Evolutionary conservation across 1,140 invertebrate species (phyloP).

Genomic region (Micrasema longulum): DNA sequence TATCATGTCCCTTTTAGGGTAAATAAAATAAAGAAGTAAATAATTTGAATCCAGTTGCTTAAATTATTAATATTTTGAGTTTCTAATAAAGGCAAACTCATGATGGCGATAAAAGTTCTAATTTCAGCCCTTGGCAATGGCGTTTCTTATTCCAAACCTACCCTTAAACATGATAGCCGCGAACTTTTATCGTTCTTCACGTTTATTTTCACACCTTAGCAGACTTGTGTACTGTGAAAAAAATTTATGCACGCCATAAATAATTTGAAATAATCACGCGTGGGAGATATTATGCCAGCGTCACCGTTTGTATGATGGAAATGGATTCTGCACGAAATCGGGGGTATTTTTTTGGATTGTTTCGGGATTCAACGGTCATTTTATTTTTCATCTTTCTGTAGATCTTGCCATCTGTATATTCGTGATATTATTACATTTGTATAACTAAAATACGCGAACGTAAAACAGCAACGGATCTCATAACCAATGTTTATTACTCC

Average conservation of each 20-base stretch:
- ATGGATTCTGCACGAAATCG: not conserved
- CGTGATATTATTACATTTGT: no score
- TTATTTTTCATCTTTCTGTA: no score
- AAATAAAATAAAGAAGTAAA: no score
- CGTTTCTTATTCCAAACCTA: constrained; percentile 41
- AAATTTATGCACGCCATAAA: constrained; percentile 52
- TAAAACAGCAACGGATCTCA: no score
- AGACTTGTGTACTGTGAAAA: constrained; percentile 43
- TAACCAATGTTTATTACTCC: no score
- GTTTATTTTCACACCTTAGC: constrained; percentile 53
- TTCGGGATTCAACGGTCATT: no score
- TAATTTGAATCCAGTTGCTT: no score
- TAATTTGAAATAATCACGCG: constrained; percentile 53
- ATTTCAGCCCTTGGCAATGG: constrained; percentile 3
- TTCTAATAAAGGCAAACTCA: not conserved
- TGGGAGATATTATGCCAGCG: constrained; percentile 18
- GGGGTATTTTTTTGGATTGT: no score
- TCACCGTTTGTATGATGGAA: constrained; percentile 32
- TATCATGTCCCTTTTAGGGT: no score
- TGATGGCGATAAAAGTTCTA: not conserved
- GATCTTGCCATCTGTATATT: no score
- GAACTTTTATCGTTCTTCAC: constrained; percentile 53
- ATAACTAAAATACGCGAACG: no score
- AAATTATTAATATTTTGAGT: not conserved
- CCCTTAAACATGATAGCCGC: constrained; percentile 49